Base-by-base conservation (phyloP, 2,888 invertebrate species). In the Coronaproctus castanopsis region DNA sequence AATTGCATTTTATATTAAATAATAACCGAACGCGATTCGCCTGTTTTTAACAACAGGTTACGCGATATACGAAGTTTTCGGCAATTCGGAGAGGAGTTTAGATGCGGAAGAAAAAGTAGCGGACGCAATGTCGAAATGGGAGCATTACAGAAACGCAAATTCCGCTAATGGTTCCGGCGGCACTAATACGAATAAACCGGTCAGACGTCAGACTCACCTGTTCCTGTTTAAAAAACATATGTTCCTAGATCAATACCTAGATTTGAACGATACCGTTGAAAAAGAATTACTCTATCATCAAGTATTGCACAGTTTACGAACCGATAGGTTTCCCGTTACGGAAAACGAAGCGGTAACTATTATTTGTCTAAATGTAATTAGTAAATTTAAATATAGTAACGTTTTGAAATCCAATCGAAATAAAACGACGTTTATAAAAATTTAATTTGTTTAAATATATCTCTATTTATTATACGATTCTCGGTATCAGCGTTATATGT, bases 101-200 rank as follows among this genome's bases (percentile, higher is more conserved):
- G 78, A 83, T 54, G 80, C 82, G 8, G 85, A 85, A 68, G 93
- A 93, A 71, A 89, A 92, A 67, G 84, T 91, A 18, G 87, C 91
- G 0, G 95, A 95, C 72, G 91, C 92, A 21, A 85, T 95, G 78
- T 90, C 92, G 3, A 85, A 91, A 69, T 95, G 93, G 93, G 95
- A 95, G 73, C 80, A 87, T 65, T 88, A 88, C 65, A 77, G 87
- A 61, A 79, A 80, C 57, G 81, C 85, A 0, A 81, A 82, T 48
- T 80, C 81, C 18, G 77, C 80, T 24, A 64, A 56, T 50, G 65
- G 62, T 56, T 63, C 73, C 72, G 67, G 69, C 73, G 63, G 75
- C 73, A 64, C 76, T 73, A 63, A 57, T 19, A 63, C 62, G 23
- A 61, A 55, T 8, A 65, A 65, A 49, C 67, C 67, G 8, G 63